phyloP scores from a whole-genome alignment of 2,888 invertebrate genomes.

The Thymelicus sylvestris region DNA sequence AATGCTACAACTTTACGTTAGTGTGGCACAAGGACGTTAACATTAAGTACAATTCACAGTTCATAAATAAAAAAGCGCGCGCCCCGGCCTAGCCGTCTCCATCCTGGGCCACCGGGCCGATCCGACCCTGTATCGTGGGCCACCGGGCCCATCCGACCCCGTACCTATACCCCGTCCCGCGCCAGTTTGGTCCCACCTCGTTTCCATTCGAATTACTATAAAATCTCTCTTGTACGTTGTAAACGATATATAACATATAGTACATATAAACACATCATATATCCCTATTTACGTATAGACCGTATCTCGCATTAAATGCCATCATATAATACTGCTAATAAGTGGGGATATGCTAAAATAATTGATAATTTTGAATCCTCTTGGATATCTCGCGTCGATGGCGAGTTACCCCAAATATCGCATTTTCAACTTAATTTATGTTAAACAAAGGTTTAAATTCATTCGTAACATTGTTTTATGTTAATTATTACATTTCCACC shows the following conservation, averaged over 20 bases:
- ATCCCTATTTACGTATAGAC: conserved; percentile 70
- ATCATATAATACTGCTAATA: conserved; percentile 63
- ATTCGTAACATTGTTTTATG: background rate
- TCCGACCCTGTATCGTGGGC: conserved; percentile 48
- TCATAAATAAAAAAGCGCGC: conserved; percentile 50
- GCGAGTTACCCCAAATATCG: conserved; percentile 15
- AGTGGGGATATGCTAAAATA: conserved; percentile 75
- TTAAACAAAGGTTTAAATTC: background rate
- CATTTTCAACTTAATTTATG: conserved; percentile 11
- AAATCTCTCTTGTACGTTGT: conserved; percentile 42
- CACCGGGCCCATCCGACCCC: conserved; percentile 65
- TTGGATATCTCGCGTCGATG: background rate
- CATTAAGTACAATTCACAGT: conserved; percentile 46
- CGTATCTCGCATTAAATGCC: conserved; percentile 75
- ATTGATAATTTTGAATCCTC: conserved; percentile 56
- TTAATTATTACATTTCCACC: conserved; percentile 58
- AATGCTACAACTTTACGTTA: conserved; percentile 30
- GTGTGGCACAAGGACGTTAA: conserved; percentile 53
- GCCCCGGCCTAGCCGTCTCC: conserved; percentile 64
- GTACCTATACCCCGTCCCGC: conserved; percentile 57
- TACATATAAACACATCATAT: conserved; percentile 51
- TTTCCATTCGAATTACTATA: conserved; percentile 46
- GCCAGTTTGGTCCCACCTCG: conserved; percentile 80
- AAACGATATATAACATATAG: conserved; percentile 51
- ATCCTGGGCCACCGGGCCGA: conserved; percentile 53